Evolutionary conservation across 2,797 vertebrate species (phyloP), one percentile per base, ranked within the genome.

Genomic region (Notolepis coatsorum): DNA sequence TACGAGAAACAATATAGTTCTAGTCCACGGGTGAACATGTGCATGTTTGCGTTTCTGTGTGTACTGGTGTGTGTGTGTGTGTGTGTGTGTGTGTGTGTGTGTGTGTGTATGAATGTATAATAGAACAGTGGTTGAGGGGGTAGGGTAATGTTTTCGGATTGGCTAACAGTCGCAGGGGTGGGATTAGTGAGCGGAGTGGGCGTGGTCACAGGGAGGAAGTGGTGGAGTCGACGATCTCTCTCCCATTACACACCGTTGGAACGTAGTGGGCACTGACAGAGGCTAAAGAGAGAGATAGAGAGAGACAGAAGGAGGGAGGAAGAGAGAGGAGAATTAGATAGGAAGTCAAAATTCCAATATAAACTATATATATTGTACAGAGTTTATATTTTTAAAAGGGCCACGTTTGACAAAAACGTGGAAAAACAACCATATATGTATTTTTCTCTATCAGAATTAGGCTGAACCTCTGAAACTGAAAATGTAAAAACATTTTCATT

Each of bases 161-260:
- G 75, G 89, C 93, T 96, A 97, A 96, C 95, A 96, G 94, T 96
- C 95, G 93, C 92, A 92, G 91, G 91, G 90, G 84, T 86, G 85
- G 83, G 82, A 90, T 77, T 68, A 69, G 79, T 75, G 55, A 74
- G 73, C 35, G 53, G 65, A 84, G 73, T 46, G 27, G 84, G 68
- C 21, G 69, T 59, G 88, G 91, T 99, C 95, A 99, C 95, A 99
- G 95, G 77, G 98, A 99, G 42, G 98, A 99, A 48, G 98, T 99
- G 80, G 97, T 99, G 69, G 97, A 98, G 91, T 99, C 98, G 15
- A 99, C 94, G 25, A 99, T 96, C 90, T 99, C 98, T 84, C 97
- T 93, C 79, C 97, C 98, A 0, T 99, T 99, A 89, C 98, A 99
- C 80, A 99, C 94, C 0, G 96, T 96, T 0, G 97, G 97, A 39